phyloP scores from a whole-genome alignment of 2,888 invertebrate genomes.

The Phyto melanocephala region DNA sequence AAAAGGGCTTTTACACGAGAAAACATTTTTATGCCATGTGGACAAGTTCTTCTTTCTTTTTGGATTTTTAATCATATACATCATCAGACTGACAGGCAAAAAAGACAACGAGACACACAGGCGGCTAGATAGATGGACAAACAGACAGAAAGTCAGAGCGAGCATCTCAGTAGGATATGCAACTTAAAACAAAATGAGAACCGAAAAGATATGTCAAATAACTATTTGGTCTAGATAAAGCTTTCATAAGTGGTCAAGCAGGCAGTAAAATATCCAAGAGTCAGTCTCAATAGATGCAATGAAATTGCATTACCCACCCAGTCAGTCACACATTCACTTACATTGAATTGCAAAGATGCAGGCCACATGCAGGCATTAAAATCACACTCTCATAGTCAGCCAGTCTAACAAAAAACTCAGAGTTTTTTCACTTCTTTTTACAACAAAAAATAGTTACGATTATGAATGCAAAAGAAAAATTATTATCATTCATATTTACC shows the following conservation, averaged over 20 bases:
- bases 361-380: neutral
- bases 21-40: conserved; percentile 40
- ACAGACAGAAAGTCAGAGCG: neutral
- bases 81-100: conserved; percentile 22
- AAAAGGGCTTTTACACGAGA: conserved; percentile 46
- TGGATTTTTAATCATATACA: conserved; percentile 35
- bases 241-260: conserved; percentile 45
- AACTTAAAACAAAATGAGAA: conserved; percentile 11
- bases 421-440: neutral
- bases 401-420: neutral
- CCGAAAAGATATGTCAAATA: conserved; percentile 49
- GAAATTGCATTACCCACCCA: conserved; percentile 24
- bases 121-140: conserved; percentile 9
- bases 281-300: neutral
- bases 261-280: neutral
- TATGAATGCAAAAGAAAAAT: conserved; percentile 27
- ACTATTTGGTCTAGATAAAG: conserved; percentile 46
- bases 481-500: conserved; percentile 24
- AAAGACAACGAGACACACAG: conserved; percentile 22
- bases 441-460: neutral
- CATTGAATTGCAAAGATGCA: conserved; percentile 18
- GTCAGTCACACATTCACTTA: neutral
- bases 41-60: conserved; percentile 19
- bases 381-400: neutral
- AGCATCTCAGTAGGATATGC: conserved; percentile 14